These are phyloP conservation scores for Orycteropus afer DNA, from an alignment of 2,113 vertebrate species.

Conservation along the genomic window DNA sequence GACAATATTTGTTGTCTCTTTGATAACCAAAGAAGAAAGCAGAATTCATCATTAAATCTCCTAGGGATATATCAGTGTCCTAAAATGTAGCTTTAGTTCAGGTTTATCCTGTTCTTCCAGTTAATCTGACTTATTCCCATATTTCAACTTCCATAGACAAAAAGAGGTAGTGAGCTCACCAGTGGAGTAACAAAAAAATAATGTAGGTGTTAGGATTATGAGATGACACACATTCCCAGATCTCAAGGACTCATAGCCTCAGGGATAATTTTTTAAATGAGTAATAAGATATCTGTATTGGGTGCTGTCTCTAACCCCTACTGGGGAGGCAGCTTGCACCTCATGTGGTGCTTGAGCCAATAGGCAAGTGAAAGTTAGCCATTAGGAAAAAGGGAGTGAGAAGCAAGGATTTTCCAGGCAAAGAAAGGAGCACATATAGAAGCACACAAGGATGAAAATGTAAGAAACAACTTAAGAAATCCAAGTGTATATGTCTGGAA, in stretches of 20 bases:
- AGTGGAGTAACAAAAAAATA: background rate
- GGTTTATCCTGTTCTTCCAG: background rate
- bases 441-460: background rate
- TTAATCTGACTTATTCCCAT: background rate
- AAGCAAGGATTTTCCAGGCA: background rate
- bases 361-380: background rate
- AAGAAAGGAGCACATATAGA: background rate
- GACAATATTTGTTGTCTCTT: background rate
- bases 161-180: background rate
- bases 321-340: background rate
- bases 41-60: background rate
- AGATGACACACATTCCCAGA: background rate
- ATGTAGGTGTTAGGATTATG: background rate
- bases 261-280: constrained; percentile 6
- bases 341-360: background rate
- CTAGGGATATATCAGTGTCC: background rate
- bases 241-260: background rate
- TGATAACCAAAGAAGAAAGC: background rate
- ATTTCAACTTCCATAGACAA: background rate
- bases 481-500: background rate
- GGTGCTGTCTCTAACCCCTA: background rate
- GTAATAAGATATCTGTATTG: background rate
- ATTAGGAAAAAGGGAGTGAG: background rate
- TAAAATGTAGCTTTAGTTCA: background rate
- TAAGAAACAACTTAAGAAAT: background rate